A percentile compares a stretch with the other conserved stretches of the same genome.
These are phyloP conservation scores for Dipodomys spectabilis DNA, from an alignment of 2,113 vertebrate genomes.

Conservation along the genomic window DNA sequence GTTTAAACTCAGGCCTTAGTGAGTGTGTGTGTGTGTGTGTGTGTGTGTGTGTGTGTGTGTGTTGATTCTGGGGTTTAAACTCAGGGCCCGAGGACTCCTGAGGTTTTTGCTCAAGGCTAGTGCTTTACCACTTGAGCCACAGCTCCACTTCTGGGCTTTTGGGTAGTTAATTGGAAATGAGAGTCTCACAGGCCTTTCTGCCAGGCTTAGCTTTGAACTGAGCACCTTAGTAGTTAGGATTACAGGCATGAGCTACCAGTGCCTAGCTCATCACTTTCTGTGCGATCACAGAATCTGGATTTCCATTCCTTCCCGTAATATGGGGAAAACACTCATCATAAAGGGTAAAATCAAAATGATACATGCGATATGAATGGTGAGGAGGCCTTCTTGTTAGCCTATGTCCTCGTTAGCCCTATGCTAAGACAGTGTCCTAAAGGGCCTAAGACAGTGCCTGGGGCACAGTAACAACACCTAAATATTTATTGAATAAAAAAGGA, in stretches of 20 bases:
- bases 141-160: no score
- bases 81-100: no score
- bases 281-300: conserved; percentile 28
- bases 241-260: no score
- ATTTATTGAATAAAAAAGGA: conserved; percentile 26
- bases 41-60: no score
- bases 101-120: no score
- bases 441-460: not conserved
- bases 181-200: no score
- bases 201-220: no score
- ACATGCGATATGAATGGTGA: not conserved
- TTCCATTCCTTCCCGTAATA: conserved; percentile 41
- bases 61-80: no score
- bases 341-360: conserved; percentile 16
- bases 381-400: not conserved
- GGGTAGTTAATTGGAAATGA: no score
- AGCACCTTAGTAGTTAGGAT: no score
- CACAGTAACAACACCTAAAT: not conserved
- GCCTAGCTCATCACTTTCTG: not conserved
- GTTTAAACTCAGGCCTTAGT: not conserved
- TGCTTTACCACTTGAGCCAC: not conserved
- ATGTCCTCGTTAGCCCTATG: not conserved
- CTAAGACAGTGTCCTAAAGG: conserved; percentile 12
- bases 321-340: not conserved
- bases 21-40: no score